Conservation (phyloP, 2,888 invertebrate genomes). For the Glyphotaelius pellucidus region DNA sequence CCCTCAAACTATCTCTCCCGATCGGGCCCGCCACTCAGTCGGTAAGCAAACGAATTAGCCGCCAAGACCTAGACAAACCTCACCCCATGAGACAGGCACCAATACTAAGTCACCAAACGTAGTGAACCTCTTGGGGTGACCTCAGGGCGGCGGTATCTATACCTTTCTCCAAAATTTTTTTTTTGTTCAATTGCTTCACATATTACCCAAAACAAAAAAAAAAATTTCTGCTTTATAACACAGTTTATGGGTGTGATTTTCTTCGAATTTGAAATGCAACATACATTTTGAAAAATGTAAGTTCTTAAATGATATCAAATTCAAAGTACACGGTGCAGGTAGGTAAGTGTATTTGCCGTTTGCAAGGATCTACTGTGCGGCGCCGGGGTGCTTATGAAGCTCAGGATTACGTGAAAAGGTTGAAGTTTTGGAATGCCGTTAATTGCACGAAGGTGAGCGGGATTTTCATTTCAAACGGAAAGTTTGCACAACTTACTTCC, state of each 20-base stretch:
- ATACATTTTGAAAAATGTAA: neutral
- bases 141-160: no score
- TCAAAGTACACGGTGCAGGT: neutral
- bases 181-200: no score
- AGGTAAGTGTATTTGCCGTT: neutral
- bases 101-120: no score
- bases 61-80: no score
- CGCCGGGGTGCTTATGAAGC: neutral
- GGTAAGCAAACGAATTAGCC: no score
- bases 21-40: no score
- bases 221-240: no score
- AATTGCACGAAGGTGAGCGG: constrained; percentile 42
- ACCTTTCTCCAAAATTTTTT: no score
- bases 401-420: constrained; percentile 31
- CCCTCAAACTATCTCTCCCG: no score
- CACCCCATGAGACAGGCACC: no score
- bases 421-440: constrained; percentile 44
- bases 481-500: constrained; percentile 30
- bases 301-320: neutral
- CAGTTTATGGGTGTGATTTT: neutral
- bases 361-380: neutral
- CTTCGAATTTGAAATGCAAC: neutral
- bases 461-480: constrained; percentile 42
- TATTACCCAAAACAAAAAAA: no score
- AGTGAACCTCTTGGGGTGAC: no score